These are phyloP conservation scores for Chanos chanos DNA, from an alignment of 2,797 vertebrate genomes.

Conservation along the genomic window DNA sequence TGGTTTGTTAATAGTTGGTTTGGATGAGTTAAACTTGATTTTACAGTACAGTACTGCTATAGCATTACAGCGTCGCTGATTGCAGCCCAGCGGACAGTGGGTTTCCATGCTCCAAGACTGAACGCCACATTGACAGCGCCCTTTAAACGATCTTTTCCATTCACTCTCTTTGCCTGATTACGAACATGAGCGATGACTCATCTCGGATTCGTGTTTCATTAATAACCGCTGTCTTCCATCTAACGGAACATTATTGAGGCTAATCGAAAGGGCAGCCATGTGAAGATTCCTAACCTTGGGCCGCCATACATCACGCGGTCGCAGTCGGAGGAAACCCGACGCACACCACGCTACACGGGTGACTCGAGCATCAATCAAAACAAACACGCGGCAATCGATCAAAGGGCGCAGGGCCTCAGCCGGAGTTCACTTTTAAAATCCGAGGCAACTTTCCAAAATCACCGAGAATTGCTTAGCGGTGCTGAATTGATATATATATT, in stretches of 20 bases:
- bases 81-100: not conserved
- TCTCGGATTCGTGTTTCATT: not conserved
- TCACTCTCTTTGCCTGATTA: not conserved
- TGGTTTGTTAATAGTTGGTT: slow-evolving; percentile 26
- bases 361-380: no score
- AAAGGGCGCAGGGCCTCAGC: no score
- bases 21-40: slow-evolving; percentile 21
- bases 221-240: not conserved
- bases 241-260: not conserved
- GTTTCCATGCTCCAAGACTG: slow-evolving; percentile 4
- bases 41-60: slow-evolving; percentile 10
- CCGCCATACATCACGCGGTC: not conserved
- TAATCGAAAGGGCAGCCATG: not conserved
- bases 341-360: no score
- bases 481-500: no score
- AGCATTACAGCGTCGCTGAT: slow-evolving; percentile 1
- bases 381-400: no score
- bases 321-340: no score
- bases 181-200: slow-evolving; percentile 1
- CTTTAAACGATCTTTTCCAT: not conserved
- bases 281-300: not conserved
- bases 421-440: no score
- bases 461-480: no score
- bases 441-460: no score
- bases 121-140: not conserved